These are phyloP conservation scores for Callyntrura guangdongensis DNA, from an alignment of 2,888 invertebrate species.

Conservation along the genomic window DNA sequence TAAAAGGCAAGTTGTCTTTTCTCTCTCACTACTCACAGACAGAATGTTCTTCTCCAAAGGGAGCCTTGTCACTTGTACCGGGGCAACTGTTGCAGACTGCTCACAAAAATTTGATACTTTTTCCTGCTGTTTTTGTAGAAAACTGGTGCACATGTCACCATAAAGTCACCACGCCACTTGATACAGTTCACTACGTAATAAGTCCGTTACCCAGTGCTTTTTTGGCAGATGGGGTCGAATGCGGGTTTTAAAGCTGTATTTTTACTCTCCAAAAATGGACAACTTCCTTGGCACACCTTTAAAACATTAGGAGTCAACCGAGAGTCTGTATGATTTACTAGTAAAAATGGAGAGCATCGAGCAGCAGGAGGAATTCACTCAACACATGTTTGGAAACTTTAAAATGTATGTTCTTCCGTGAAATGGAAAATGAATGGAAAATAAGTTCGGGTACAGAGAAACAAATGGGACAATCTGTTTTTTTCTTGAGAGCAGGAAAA, in stretches of 20 bases:
- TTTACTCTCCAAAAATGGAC: constrained; percentile 13
- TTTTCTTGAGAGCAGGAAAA: constrained; percentile 17
- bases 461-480: constrained; percentile 68
- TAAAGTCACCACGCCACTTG: neutral
- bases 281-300: constrained; percentile 31
- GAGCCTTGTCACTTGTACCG: constrained; percentile 37
- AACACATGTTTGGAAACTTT: constrained; percentile 22
- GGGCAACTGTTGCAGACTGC: constrained; percentile 57
- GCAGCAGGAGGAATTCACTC: constrained; percentile 6
- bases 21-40: neutral
- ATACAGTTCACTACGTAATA: constrained; percentile 2
- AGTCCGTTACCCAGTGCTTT: neutral
- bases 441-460: neutral
- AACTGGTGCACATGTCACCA: constrained; percentile 70
- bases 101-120: constrained; percentile 6
- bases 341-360: neutral
- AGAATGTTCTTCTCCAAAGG: constrained; percentile 37
- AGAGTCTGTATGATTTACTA: neutral
- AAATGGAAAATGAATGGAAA: constrained; percentile 29
- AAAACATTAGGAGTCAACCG: neutral
- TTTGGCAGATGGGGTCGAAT: neutral
- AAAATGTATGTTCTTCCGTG: neutral
- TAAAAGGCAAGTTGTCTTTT: neutral
- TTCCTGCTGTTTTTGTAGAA: constrained; percentile 34
- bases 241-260: neutral